Conservation (phyloP, 1,140 invertebrate genomes). For the Euwallacea similis region DNA sequence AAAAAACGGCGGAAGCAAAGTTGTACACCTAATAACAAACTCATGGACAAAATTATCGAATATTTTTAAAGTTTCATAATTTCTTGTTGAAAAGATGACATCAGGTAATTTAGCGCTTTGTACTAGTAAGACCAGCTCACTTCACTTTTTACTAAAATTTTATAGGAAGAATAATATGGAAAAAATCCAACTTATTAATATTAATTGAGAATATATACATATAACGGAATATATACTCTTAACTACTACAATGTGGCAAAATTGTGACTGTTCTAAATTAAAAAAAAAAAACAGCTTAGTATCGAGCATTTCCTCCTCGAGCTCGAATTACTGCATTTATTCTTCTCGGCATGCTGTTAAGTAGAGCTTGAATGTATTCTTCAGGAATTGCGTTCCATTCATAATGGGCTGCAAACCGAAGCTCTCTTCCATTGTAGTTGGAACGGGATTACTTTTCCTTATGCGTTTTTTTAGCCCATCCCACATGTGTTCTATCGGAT, state of each 20-base stretch:
- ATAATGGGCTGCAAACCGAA: conserved; percentile 2
- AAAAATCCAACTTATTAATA: neutral
- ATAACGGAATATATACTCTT: no score
- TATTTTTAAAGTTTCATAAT: no score
- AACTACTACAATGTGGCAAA: no score
- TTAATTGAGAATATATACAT: no score
- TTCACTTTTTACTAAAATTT: neutral
- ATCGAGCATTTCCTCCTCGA: conserved; percentile 14
- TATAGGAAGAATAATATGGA: neutral
- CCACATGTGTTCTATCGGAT: conserved; percentile 10
- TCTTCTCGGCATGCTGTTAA: conserved; percentile 23
- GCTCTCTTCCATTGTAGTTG: conserved; percentile 8
- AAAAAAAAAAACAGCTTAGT: conserved; percentile 8
- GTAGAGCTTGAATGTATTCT: conserved; percentile 21
- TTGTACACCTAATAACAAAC: no score
- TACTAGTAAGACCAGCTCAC: neutral
- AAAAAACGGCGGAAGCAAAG: no score
- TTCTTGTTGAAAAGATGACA: no score
- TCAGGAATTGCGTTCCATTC: conserved; percentile 16
- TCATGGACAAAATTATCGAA: no score
- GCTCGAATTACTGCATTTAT: conserved; percentile 24
- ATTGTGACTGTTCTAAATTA: neutral
- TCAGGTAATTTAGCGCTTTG: no score
- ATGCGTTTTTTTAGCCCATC: conserved; percentile 14
- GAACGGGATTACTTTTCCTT: conserved; percentile 8